phyloP scores from a whole-genome alignment of 2,113 vertebrate genomes.

The Bubo scandiacus region DNA sequence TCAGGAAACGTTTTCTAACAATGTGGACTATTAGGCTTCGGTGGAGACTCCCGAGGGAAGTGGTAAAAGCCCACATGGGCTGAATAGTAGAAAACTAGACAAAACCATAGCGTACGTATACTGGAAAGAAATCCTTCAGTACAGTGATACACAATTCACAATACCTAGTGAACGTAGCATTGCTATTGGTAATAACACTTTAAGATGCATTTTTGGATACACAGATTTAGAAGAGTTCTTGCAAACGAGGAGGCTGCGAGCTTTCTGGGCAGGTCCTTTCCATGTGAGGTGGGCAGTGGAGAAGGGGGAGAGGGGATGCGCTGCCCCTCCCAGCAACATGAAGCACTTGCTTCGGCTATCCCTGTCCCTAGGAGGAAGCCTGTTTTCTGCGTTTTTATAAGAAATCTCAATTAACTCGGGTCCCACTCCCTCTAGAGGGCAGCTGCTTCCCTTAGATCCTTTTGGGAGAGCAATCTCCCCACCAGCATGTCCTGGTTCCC shows the following conservation, averaged over 20 bases:
- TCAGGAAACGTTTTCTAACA: conserved; percentile 52
- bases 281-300: accelerated
- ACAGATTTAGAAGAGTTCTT: neutral
- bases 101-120: neutral
- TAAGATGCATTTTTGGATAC: accelerated
- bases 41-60: neutral
- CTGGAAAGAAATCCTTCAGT: neutral
- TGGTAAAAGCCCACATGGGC: neutral
- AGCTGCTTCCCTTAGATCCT: neutral
- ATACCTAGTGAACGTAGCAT: accelerated
- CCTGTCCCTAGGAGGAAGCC: neutral
- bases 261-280: neutral
- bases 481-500: neutral
- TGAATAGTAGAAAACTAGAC: neutral
- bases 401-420: neutral
- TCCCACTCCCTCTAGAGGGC: conserved; percentile 14
- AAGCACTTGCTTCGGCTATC: neutral
- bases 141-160: neutral
- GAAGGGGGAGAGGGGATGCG: neutral
- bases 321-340: accelerated
- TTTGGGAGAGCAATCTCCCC: neutral
- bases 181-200: neutral
- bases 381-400: neutral
- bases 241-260: neutral
- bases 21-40: neutral